phyloP scores from a whole-genome alignment of 2,888 invertebrate species.

The Amblyteles armatorius region DNA sequence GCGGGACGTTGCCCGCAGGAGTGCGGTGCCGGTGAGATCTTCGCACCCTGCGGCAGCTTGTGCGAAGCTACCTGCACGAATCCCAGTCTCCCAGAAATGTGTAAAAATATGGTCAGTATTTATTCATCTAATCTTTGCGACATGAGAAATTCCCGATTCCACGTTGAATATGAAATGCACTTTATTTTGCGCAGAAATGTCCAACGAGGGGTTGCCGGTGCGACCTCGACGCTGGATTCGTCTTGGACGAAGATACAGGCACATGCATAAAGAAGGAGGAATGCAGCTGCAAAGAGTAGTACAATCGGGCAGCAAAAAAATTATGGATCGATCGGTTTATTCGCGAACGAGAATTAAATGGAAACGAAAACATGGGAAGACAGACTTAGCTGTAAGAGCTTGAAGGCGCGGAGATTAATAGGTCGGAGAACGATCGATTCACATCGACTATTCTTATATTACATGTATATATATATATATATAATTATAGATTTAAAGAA shows the following conservation, averaged over 20 bases:
- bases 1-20: neutral
- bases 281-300: neutral
- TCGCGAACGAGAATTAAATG: no score
- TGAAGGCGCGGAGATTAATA: no score
- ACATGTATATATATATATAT: no score
- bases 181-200: slow-evolving; percentile 8
- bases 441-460: no score
- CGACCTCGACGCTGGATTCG: slow-evolving; percentile 47
- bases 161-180: neutral
- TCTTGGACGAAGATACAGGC: slow-evolving; percentile 31
- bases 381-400: no score
- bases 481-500: no score
- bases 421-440: no score
- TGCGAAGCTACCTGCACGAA: slow-evolving; percentile 31
- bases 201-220: slow-evolving; percentile 35
- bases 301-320: neutral
- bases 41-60: neutral
- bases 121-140: neutral
- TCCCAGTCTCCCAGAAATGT: neutral
- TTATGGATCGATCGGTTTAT: neutral
- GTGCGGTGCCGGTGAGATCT: slow-evolving; percentile 12
- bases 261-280: slow-evolving; percentile 28
- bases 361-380: no score
- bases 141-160: neutral
- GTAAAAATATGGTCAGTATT: slow-evolving; percentile 16